Conservation (phyloP, 2,888 invertebrate species). For the Amitus sp. region DNA sequence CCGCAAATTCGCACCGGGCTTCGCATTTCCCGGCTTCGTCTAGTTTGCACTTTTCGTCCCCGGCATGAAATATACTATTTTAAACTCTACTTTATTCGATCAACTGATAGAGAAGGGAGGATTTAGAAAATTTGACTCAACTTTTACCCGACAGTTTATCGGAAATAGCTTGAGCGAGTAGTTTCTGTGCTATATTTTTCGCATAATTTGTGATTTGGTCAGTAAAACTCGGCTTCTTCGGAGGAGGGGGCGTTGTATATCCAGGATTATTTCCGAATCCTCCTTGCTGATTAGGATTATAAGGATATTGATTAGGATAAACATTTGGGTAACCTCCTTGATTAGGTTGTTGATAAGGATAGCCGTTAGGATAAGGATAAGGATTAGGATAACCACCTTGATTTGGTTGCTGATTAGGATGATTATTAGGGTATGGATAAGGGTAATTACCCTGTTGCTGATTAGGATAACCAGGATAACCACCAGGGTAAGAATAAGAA, state of each 20-base stretch:
- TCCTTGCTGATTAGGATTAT: slow-evolving; percentile 24
- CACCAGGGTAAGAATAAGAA: slow-evolving; percentile 27
- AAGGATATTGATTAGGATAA: slow-evolving; percentile 20
- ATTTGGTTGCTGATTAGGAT: slow-evolving; percentile 20
- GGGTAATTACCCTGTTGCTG: slow-evolving; percentile 15
- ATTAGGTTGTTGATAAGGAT: slow-evolving; percentile 17
- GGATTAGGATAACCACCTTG: slow-evolving; percentile 24
- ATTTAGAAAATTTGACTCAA: too few species aligned
- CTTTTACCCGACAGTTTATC: slow-evolving; percentile 52
- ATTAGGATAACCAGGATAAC: slow-evolving; percentile 19
- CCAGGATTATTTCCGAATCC: slow-evolving; percentile 20
- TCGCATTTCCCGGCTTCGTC: too few species aligned
- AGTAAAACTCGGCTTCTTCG: slow-evolving; percentile 51
- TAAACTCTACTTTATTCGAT: too few species aligned
- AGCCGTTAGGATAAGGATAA: slow-evolving; percentile 19
- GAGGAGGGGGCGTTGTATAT: slow-evolving; percentile 33
- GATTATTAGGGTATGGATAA: slow-evolving; percentile 21
- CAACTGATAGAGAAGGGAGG: too few species aligned
- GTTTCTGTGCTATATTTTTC: slow-evolving; percentile 50
- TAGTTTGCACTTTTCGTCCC: too few species aligned
- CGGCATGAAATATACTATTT: too few species aligned
- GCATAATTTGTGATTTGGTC: slow-evolving; percentile 53
- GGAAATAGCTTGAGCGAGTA: slow-evolving; percentile 53
- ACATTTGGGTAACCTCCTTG: slow-evolving; percentile 29
- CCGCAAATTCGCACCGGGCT: too few species aligned